Evolutionary conservation across 2,797 vertebrate genomes (phyloP).

Genomic region (Margarornis squamiger): DNA sequence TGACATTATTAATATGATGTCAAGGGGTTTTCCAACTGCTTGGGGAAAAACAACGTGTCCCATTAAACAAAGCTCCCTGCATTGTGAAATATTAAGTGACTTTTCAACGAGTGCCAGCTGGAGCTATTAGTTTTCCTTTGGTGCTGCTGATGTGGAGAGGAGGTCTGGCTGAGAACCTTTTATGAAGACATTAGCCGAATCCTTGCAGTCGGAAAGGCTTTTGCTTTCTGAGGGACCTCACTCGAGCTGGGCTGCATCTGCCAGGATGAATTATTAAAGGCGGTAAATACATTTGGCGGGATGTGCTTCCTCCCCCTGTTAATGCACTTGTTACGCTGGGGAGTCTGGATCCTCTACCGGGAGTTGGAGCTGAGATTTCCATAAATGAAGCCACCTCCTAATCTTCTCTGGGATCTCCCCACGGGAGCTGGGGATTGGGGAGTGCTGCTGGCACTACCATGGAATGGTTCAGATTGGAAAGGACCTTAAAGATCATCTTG

Average conservation of each 20-base stretch:
- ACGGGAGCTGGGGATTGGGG: accelerated
- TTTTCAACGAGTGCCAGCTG: conserved; percentile 73
- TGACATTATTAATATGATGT: conserved; percentile 80
- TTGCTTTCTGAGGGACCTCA: background rate
- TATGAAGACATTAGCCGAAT: conserved; percentile 41
- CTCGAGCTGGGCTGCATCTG: background rate
- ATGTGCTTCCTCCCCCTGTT: background rate
- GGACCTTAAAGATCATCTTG: background rate
- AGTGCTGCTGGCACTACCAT: accelerated
- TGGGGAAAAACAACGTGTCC: conserved; percentile 73
- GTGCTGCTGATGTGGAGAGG: conserved; percentile 22
- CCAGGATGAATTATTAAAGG: conserved; percentile 67
- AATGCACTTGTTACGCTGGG: background rate
- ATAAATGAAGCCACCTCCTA: background rate
- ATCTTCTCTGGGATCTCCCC: background rate
- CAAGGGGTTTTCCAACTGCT: conserved; percentile 73
- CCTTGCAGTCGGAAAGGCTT: conserved; percentile 13
- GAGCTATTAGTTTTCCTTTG: conserved; percentile 73
- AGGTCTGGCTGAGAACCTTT: conserved; percentile 59
- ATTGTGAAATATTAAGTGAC: conserved; percentile 75
- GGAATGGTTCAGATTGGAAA: background rate
- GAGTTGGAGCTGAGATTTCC: background rate
- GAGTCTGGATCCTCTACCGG: background rate
- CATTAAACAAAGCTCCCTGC: conserved; percentile 71
- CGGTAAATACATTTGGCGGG: background rate